A percentile compares a stretch with the other conserved stretches of the same genome.
phyloP scores from a whole-genome alignment of 2,113 vertebrate genomes.

The Oryctolagus cuniculus region mOryCun1.1 NC_091442.1:21034001-21034500 shows the following conservation, averaged over 20 bases:
- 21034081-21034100: not conserved
- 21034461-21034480: not conserved
- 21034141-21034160: not conserved
- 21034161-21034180: not conserved
- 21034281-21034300: not conserved
- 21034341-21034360: not conserved
- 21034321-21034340: not conserved
- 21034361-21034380: not conserved
- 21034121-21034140: not conserved
- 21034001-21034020: conserved; percentile 44
- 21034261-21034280: not conserved
- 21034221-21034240: no score
- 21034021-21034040: not conserved
- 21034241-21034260: no score
- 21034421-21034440: not conserved
- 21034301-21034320: not conserved
- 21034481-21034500: not conserved
- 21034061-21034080: not conserved
- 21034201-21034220: not conserved
- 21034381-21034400: not conserved
- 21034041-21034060: not conserved
- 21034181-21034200: not conserved
- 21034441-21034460: not conserved
- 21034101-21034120: not conserved
- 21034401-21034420: not conserved